Percentiles rank a stretch among this genome's conserved stretches.
Conservation (phyloP, 2,797 vertebrate genomes). For the Tragelaphus oryx region DNA sequence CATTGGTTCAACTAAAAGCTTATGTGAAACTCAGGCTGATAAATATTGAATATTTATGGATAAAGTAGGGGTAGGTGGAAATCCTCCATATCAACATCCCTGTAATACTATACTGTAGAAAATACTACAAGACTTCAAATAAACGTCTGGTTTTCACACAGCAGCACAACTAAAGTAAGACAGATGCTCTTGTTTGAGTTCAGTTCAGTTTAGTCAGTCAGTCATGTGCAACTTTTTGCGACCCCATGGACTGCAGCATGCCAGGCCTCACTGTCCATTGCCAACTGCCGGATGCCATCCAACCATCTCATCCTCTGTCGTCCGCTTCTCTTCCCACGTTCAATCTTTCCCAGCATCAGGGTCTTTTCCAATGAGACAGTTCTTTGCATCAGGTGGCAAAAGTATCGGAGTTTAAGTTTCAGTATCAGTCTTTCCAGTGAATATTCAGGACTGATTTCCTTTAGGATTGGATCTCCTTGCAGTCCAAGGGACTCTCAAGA, state of each 20-base stretch:
- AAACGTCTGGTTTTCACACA: background rate
- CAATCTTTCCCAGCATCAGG: background rate
- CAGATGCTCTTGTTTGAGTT: background rate
- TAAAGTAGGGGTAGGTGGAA: background rate
- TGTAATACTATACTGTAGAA: background rate
- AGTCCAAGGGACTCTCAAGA: background rate
- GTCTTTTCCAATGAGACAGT: background rate
- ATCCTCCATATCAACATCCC: background rate
- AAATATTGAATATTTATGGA: background rate
- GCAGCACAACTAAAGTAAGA: background rate
- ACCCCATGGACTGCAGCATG: background rate
- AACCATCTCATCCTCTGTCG: background rate
- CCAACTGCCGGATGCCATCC: background rate
- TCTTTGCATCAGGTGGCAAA: background rate
- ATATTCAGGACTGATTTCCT: background rate
- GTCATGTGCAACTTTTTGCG: rapidly evolving
- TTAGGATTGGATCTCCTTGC: background rate
- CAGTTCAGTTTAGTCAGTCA: background rate
- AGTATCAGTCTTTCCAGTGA: background rate
- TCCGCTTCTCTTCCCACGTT: rapidly evolving
- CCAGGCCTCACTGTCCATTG: background rate
- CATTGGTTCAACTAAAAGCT: background rate
- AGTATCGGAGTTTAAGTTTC: background rate
- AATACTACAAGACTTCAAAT: background rate
- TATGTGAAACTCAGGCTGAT: background rate